Percentiles rank a stretch among this genome's conserved stretches.
Conservation (phyloP, 2,888 invertebrate genomes). For the Campoletis raptor region DNA sequence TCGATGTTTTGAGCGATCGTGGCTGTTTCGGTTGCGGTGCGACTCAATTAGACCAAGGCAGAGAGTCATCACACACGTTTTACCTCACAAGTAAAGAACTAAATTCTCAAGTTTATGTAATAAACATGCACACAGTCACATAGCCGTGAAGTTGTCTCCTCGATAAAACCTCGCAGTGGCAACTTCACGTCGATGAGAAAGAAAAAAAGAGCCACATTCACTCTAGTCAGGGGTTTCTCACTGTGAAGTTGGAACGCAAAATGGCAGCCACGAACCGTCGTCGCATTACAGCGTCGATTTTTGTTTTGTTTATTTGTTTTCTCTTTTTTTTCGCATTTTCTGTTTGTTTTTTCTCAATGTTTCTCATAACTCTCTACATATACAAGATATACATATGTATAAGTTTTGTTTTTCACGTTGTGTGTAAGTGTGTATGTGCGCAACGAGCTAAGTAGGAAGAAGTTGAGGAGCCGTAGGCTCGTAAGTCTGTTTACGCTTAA, state of each 20-base stretch:
- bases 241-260: not conserved
- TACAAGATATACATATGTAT: slow-evolving; percentile 51
- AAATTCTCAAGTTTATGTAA: slow-evolving; percentile 2
- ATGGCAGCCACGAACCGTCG: slow-evolving; percentile 11
- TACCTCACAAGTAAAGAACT: not conserved
- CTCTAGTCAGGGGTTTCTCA: not conserved
- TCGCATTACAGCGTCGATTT: slow-evolving; percentile 20
- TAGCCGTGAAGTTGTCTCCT: slow-evolving; percentile 30
- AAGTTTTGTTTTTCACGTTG: slow-evolving; percentile 25
- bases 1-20: not conserved
- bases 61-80: not conserved
- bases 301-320: slow-evolving; percentile 3
- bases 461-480: not conserved
- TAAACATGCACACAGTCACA: slow-evolving; percentile 17
- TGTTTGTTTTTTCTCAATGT: slow-evolving; percentile 11
- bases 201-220: not conserved
- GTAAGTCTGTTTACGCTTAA: slow-evolving; percentile 2
- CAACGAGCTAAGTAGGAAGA: slow-evolving; percentile 51
- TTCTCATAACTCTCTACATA: slow-evolving; percentile 39
- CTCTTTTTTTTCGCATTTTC: slow-evolving; percentile 24
- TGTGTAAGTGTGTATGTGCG: slow-evolving; percentile 31
- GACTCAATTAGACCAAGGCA: not conserved
- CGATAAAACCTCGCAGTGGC: slow-evolving; percentile 41
- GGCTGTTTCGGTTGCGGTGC: not conserved
- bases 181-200: slow-evolving; percentile 18